Base-by-base conservation (phyloP, 2,797 vertebrate species). In the Choloepus didactylus region DNA sequence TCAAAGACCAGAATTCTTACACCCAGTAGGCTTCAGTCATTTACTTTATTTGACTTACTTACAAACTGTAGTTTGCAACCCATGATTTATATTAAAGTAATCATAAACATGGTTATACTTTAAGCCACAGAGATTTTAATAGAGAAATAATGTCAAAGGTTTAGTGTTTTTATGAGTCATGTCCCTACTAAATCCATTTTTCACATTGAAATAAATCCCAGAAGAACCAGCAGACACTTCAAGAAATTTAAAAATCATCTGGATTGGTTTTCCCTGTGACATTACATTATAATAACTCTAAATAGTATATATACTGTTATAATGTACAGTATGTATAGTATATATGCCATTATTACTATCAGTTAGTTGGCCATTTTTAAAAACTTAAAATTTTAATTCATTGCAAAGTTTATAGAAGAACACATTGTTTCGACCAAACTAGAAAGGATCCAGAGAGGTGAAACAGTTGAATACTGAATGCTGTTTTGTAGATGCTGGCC, bases 251-350 rank as follows among this genome's bases (percentile, higher is more conserved):
- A 15, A 94, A 81, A 82, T 84, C 29, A 73, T 72, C 27, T 94
- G 2, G 69, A 84, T 73, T 85, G 31, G 7, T 80, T 96, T 94
- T 79, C 66, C 29, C 93, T 91, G 18, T n/a, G 64, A 95, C 94
- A 86, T 95, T 94, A 89, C 89, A 82, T 89, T 84, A 59, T 38
- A 73, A 60, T 89, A 88, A 69, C 10, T 31, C 85, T 82, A 93
- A 92, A 59, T n/a, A 77, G 7, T 69, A 77, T 46, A 60, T 92
- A 59, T 79, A 27, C 6, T n/a, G 41, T 84, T 93, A 25, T 6
- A 88, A 6, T 51, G 0, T 83, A 59, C 35, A 49, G 60, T 62
- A 31, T 64, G 62, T 31, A 64, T 64, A 21, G 59, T 79, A 41
- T 51, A 54, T 92, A 59, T 73, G 21, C 6, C n/a, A 49, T 87